phyloP scores from a whole-genome alignment of 1,140 invertebrate genomes.

The Aphidius gifuensis region DNA sequence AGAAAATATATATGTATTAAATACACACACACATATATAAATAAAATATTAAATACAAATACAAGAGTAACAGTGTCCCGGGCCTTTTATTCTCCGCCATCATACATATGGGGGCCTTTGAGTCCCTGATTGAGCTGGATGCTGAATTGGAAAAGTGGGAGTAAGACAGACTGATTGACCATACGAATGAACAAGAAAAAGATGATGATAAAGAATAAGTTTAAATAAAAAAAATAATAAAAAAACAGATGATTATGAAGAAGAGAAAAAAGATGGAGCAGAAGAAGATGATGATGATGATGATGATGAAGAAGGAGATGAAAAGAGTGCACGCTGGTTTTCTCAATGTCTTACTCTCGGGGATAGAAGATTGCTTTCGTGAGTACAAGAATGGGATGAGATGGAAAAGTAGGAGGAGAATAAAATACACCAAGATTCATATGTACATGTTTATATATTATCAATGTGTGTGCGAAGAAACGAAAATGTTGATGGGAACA shows the following conservation, averaged over 20 bases:
- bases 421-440: not conserved
- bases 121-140: constrained; percentile 42
- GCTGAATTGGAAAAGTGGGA: constrained; percentile 15
- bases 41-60: too few species aligned
- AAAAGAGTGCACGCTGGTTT: constrained; percentile 30
- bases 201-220: not conserved
- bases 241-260: too few species aligned
- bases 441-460: too few species aligned
- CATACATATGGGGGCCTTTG: constrained; percentile 22
- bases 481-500: too few species aligned
- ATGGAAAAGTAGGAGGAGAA: constrained; percentile 10
- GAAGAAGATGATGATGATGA: not conserved
- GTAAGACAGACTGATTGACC: not conserved
- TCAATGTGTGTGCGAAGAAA: constrained; percentile 6
- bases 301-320: not conserved
- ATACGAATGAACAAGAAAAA: constrained; percentile 2
- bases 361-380: constrained; percentile 45
- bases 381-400: constrained; percentile 15
- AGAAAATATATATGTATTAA: too few species aligned
- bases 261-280: too few species aligned
- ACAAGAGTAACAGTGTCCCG: not conserved
- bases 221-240: too few species aligned
- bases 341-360: constrained; percentile 54
- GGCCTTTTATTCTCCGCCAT: constrained; percentile 31
- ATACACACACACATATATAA: too few species aligned